These are phyloP conservation scores for Lutjanus erythropterus DNA, from an alignment of 2,113 vertebrate species.

Conservation along the genomic window DNA sequence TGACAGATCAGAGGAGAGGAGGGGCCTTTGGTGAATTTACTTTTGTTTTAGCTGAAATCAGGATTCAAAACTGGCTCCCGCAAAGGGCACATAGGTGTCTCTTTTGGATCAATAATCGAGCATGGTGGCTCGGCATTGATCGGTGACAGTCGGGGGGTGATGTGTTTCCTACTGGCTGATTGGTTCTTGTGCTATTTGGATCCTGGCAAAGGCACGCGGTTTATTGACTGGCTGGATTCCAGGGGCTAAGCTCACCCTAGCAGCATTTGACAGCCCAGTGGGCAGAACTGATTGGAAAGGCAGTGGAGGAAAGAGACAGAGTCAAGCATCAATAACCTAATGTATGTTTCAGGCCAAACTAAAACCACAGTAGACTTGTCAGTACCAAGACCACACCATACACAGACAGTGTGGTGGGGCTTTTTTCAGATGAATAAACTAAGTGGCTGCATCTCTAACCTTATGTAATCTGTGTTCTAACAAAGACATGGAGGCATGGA, in stretches of 20 bases:
- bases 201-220: constrained; percentile 63
- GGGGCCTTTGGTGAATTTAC: constrained; percentile 43
- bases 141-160: constrained; percentile 57
- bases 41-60: constrained; percentile 33
- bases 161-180: constrained; percentile 60
- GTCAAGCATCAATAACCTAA: constrained; percentile 67
- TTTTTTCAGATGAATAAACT: constrained; percentile 45
- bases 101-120: constrained; percentile 46
- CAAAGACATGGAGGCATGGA: constrained; percentile 2
- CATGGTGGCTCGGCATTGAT: constrained; percentile 56
- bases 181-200: constrained; percentile 69
- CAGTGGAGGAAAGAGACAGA: constrained; percentile 64
- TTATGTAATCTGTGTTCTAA: constrained; percentile 35
- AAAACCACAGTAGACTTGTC: constrained; percentile 52
- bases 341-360: constrained; percentile 65
- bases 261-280: constrained; percentile 72
- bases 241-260: constrained; percentile 64
- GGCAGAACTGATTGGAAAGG: constrained; percentile 76
- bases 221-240: constrained; percentile 77
- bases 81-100: constrained; percentile 25
- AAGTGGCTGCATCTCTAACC: constrained; percentile 12
- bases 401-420: constrained; percentile 26
- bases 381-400: constrained; percentile 21
- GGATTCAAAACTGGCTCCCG: constrained; percentile 15
- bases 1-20: constrained; percentile 66